Evolutionary conservation across 2,797 vertebrate species (phyloP).

Genomic region (Myiotriccus ornatus): DNA sequence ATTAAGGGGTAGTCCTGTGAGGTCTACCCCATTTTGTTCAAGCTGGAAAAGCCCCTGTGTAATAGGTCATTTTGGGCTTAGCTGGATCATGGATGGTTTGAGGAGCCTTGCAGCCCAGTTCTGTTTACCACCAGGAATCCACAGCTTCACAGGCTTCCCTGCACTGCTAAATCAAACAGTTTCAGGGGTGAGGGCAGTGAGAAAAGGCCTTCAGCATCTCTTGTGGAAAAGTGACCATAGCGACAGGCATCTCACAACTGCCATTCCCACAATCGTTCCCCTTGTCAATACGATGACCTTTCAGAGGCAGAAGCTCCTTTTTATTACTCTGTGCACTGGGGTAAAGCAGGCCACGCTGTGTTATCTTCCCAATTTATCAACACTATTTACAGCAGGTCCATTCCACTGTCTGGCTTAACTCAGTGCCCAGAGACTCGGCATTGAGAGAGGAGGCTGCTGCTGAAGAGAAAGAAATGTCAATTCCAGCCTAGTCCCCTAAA

Average conservation of each 20-base stretch:
- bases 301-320: slow-evolving; percentile 57
- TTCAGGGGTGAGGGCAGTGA: not conserved
- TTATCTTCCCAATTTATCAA: slow-evolving; percentile 75
- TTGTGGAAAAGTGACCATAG: not conserved
- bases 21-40: fast-evolving
- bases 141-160: not conserved
- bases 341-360: slow-evolving; percentile 54
- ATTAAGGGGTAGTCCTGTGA: fast-evolving
- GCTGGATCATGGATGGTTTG: not conserved
- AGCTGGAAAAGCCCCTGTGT: not conserved
- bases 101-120: not conserved
- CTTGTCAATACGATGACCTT: slow-evolving; percentile 68
- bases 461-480: slow-evolving; percentile 65
- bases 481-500: slow-evolving; percentile 61
- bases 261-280: slow-evolving; percentile 8
- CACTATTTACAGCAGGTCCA: slow-evolving; percentile 65
- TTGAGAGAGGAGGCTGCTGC: slow-evolving; percentile 35
- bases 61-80: not conserved
- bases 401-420: slow-evolving; percentile 66
- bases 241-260: not conserved
- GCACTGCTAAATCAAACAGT: not conserved
- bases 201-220: not conserved
- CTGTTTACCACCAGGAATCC: not conserved
- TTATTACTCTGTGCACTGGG: slow-evolving; percentile 62
- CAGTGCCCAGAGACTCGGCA: slow-evolving; percentile 57